A percentile compares a stretch with the other conserved stretches of the same genome.
phyloP scores from a whole-genome alignment of 2,888 invertebrate genomes.

The Pammene aurita region DNA sequence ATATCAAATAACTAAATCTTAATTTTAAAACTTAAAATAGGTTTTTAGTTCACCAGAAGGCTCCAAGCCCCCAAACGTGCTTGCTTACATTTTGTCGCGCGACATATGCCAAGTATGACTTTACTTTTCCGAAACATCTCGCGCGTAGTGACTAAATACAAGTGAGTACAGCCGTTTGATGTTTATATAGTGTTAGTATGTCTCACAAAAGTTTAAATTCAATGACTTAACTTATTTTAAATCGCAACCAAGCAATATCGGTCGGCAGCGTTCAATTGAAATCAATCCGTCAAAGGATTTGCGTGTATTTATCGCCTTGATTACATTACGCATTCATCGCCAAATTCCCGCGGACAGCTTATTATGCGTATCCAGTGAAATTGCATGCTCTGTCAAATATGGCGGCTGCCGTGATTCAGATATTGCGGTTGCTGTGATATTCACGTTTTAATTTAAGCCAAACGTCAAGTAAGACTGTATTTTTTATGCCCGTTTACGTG shows the following conservation, averaged over 20 bases:
- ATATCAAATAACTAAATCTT: no score
- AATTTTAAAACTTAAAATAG: no score
- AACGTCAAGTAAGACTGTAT: constrained; percentile 54
- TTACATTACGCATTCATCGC: constrained; percentile 79
- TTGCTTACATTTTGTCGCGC: no score
- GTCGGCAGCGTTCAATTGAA: not conserved
- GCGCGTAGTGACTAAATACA: no score
- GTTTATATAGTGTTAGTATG: no score
- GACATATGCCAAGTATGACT: no score
- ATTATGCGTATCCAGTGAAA: constrained; percentile 58
- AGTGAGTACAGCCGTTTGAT: no score
- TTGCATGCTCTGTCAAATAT: constrained; percentile 44
- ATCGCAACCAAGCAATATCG: not conserved
- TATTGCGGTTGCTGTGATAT: constrained; percentile 55
- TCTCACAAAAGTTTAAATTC: no score
- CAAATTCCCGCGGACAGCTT: constrained; percentile 72
- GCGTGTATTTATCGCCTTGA: constrained; percentile 59
- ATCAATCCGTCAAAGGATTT: constrained; percentile 34
- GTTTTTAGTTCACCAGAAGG: no score
- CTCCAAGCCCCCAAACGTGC: no score
- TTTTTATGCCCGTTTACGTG: constrained; percentile 55
- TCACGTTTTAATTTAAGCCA: constrained; percentile 61
- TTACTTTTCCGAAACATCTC: no score
- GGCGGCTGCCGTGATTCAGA: constrained; percentile 47
- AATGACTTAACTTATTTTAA: not conserved